Conservation (phyloP, 2,888 invertebrate genomes). For the Andrena praecox region DNA sequence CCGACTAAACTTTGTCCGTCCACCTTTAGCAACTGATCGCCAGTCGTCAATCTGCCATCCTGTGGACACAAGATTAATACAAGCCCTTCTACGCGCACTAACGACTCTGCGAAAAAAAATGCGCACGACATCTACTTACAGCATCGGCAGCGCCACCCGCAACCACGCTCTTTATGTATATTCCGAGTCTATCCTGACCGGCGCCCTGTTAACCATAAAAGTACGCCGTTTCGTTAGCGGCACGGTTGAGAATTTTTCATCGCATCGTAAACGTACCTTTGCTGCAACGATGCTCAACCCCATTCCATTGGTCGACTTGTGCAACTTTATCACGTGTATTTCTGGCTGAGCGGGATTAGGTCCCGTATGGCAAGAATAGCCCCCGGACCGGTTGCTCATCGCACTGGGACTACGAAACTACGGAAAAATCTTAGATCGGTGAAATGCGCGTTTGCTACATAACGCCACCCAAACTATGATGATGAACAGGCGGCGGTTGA, state of each 20-base stretch:
- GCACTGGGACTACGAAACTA: slow-evolving; percentile 89
- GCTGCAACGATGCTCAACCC: slow-evolving; percentile 99
- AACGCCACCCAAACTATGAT: background rate
- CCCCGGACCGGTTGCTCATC: slow-evolving; percentile 87
- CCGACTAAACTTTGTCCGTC: slow-evolving; percentile 98
- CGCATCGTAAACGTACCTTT: slow-evolving; percentile 87
- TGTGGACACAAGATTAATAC: slow-evolving; percentile 72
- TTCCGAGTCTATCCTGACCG: slow-evolving; percentile 94
- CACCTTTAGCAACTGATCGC: slow-evolving; percentile 98
- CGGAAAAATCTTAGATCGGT: background rate
- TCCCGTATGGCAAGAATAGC: slow-evolving; percentile 79
- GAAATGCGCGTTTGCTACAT: background rate
- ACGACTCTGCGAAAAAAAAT: background rate
- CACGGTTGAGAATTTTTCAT: background rate
- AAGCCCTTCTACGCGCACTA: background rate
- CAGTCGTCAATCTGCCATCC: slow-evolving; percentile 97
- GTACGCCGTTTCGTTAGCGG: background rate
- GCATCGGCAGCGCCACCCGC: slow-evolving; percentile 96
- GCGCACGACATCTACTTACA: slow-evolving; percentile 81
- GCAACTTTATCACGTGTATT: slow-evolving; percentile 93
- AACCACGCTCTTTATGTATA: slow-evolving; percentile 99
- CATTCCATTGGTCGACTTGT: slow-evolving; percentile 98
- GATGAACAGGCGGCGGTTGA: too few relatives aligned
- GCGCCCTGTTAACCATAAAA: slow-evolving; percentile 87
- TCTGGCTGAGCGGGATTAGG: slow-evolving; percentile 88